Evolutionary conservation across 2,797 vertebrate genomes (phyloP).

Genomic region (Champsocephalus gunnari): DNA sequence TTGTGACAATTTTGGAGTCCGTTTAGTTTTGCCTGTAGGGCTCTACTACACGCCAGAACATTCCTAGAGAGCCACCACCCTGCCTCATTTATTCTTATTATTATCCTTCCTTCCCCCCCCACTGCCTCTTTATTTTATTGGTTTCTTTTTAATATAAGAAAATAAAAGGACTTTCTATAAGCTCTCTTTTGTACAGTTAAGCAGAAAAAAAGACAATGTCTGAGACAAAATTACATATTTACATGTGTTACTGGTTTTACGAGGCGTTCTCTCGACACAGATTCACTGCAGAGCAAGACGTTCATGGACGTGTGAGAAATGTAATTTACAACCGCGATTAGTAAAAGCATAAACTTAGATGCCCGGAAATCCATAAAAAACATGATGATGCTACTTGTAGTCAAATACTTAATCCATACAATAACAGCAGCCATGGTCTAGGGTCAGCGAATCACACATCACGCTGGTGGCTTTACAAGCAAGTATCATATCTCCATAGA

Average conservation of each 20-base stretch:
- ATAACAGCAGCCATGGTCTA: neutral
- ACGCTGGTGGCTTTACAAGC: neutral
- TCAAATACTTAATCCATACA: constrained; percentile 3
- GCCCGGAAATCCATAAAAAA: neutral
- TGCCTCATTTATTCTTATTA: constrained; percentile 28
- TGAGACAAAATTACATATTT: constrained; percentile 17
- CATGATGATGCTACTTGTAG: constrained; percentile 3
- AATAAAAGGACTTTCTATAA: constrained; percentile 6
- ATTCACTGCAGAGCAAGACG: neutral
- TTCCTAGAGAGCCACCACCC: constrained; percentile 65
- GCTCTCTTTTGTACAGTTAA: constrained; percentile 22
- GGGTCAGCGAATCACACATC: constrained; percentile 21
- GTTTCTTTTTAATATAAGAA: constrained; percentile 30
- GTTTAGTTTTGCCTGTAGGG: constrained; percentile 65
- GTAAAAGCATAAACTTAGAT: constrained; percentile 17
- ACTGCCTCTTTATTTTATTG: constrained; percentile 52
- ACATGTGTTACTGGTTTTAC: constrained; percentile 22
- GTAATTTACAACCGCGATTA: constrained; percentile 10
- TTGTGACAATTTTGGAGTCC: constrained; percentile 53
- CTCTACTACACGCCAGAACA: constrained; percentile 61
- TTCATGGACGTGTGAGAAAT: constrained; percentile 14
- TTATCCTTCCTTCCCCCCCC: constrained; percentile 32
- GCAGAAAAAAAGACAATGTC: constrained; percentile 12
- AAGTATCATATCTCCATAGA: constrained; percentile 18
- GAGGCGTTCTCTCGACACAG: neutral